Evolutionary conservation across 1,140 invertebrate species (phyloP), one percentile per base, ranked within the genome.

Genomic region (Thaumatotibia leucotreta): DNA sequence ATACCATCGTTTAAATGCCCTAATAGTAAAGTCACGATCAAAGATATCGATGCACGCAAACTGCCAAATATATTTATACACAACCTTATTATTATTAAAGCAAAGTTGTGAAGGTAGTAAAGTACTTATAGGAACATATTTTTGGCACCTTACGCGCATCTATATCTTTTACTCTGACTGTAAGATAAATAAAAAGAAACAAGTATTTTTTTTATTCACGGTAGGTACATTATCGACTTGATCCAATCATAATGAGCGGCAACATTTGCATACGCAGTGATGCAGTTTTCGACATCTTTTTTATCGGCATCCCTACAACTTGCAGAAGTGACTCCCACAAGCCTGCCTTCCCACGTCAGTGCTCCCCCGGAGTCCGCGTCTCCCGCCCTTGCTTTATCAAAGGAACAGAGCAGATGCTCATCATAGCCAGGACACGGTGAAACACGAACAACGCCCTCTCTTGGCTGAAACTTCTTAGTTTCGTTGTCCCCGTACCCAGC

Each of bases 311-410:
- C 14, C 5, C n/a, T 45, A 32, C 70, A 73, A 31, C 70, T 68
- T 1, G 61, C 54, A 4, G 66, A 69, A 8, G 35, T 69, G 0
- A 75, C 63, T 17, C 74, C 74, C 1, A 66, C 52, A 22, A 75
- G 61, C 2, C 33, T 24, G 0, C 65, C 65, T 8, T 63, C 61
- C 5, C 61, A 68, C 6, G 68, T 33, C n/a, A 75, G 39, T 3
- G 74, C 61, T 14, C 74, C 73, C 8, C 73, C 73, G 0, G 74
- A 76, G 62, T 76, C 74, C 4, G 71, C 74, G 8, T 64, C 4
- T 0, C 65, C 74, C 1, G 67, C 70, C 49, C 68, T 65, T 9
- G 73, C 71, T 5, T 39, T 63, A 17, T 66, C 58, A n/a, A 24
- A 17, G 8, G 68, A 64, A 39, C 74, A 76, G 4, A 76, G 14